Evolutionary conservation across 2,888 invertebrate species (phyloP).

Genomic region (Drosophila mimica): DNA sequence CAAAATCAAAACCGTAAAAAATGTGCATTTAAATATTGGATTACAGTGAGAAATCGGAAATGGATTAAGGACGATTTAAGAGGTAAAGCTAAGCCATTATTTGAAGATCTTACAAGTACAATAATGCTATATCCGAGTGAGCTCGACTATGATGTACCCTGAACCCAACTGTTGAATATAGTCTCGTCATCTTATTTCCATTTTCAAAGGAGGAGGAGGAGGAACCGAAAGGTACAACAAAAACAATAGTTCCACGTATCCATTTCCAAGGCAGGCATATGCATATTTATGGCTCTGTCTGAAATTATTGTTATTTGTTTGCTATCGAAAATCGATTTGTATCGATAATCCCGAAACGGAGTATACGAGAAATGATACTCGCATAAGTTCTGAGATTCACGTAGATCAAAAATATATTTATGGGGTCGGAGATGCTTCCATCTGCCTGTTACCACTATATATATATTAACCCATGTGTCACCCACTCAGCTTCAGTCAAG

Average conservation of each 20-base stretch:
- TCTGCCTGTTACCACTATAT: background rate
- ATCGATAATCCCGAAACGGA: background rate
- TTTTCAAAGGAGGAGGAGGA: too few relatives aligned
- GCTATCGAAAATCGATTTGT: background rate
- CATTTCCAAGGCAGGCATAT: background rate
- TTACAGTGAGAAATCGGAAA: background rate
- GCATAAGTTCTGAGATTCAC: too few relatives aligned
- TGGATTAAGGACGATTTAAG: background rate
- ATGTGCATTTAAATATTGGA: slow-evolving; percentile 28
- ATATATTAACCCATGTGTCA: slow-evolving; percentile 1
- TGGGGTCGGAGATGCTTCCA: background rate
- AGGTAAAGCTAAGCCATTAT: background rate
- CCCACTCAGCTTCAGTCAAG: slow-evolving; percentile 17
- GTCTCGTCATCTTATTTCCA: background rate
- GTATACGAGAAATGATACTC: background rate
- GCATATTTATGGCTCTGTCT: background rate
- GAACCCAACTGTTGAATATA: background rate
- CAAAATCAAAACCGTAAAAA: slow-evolving; percentile 58
- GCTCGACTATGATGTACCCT: background rate
- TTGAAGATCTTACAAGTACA: background rate
- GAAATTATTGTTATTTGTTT: background rate
- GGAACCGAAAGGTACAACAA: too few relatives aligned
- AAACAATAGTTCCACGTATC: background rate
- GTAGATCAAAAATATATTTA: background rate
- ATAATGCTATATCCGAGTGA: background rate